Base-by-base conservation (phyloP, 2,797 vertebrate species). In the Morus bassanus region DNA sequence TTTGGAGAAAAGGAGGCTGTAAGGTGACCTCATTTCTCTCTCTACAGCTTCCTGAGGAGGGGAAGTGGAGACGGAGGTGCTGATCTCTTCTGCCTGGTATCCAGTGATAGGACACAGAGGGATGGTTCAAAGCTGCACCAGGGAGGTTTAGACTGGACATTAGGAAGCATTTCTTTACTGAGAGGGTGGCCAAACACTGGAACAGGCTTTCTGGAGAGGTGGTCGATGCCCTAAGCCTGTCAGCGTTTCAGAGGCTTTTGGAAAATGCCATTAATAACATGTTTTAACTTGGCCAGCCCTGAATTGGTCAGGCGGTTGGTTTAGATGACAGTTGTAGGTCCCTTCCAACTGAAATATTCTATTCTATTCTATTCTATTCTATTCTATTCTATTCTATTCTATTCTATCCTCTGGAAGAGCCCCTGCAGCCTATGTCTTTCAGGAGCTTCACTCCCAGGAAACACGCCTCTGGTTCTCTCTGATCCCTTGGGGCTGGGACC, bases 31-130 rank as follows among this genome's bases (percentile, higher is more conserved):
- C 23, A 24, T 59, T 59, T 10, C n/a, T 59, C n/a, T 59, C n/a
- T 59, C 10, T 35, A 35, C 57, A 59, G 57, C n/a, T 59, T 35
- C 57, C 57, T 35, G n/a, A 59, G n/a, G 13, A 59, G 23, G 10
- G 23, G 23, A 59, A 25, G n/a, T 10, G 6, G 22, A 11, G 56
- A 59, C 22, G 13, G 22, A 59, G 14, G n/a, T 24, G 56, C 22
- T 59, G 33, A 24, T 24, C n/a, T 59, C 57, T 17, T 59, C 57
- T 59, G n/a, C n/a, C 19, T 59, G 57, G 57, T 11, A 59, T 35
- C 57, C n/a, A 59, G 57, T 59, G n/a, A 59, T 5, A 16, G 14
- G 7, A 25, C 1, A 2, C 3, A 3, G 24, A 14, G n/a, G n/a
- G 24, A 59, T 35, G 22, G 23, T 35, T 59, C 57, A 59, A 59